A percentile compares a stretch with the other conserved stretches of the same genome.
phyloP scores from a whole-genome alignment of 64 coral and sea anemone genomes.

The Exaiptasia diaphana region DNA sequence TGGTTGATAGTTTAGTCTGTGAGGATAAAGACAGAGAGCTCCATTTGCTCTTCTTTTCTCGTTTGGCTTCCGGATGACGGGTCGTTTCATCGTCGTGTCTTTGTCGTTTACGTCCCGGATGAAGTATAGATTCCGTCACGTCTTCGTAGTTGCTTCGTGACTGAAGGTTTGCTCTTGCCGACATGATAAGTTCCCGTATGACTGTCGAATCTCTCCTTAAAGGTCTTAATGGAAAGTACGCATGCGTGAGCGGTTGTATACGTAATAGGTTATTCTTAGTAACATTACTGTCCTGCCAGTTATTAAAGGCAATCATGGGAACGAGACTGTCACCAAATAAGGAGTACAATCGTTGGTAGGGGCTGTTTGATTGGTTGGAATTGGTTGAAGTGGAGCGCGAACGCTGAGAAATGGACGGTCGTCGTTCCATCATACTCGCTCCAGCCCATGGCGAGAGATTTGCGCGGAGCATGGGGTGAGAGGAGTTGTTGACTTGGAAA shows the following conservation, averaged over 20 bases:
- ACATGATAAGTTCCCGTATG: slow-evolving; percentile 57
- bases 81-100: background rate
- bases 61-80: background rate
- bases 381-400: slow-evolving; percentile 67
- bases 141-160: background rate
- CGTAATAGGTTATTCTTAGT: slow-evolving; percentile 74
- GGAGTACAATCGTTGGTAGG: slow-evolving; percentile 72
- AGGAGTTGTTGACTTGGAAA: slow-evolving; percentile 69
- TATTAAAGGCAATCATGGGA: slow-evolving; percentile 73
- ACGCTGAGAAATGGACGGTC: slow-evolving; percentile 22
- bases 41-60: background rate
- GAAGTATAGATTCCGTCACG: background rate
- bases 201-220: slow-evolving; percentile 48
- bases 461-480: slow-evolving; percentile 61
- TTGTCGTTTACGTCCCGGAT: background rate
- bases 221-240: slow-evolving; percentile 82
- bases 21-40: background rate
- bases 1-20: background rate
- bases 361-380: slow-evolving; percentile 49
- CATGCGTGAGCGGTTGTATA: slow-evolving; percentile 87
- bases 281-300: slow-evolving; percentile 79
- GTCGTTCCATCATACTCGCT: slow-evolving; percentile 56
- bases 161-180: background rate
- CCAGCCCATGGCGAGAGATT: slow-evolving; percentile 87
- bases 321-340: slow-evolving; percentile 82